Percentiles rank a stretch among this genome's conserved stretches.
Conservation (phyloP, 2,113 vertebrate genomes). For the Lagopus muta region DNA sequence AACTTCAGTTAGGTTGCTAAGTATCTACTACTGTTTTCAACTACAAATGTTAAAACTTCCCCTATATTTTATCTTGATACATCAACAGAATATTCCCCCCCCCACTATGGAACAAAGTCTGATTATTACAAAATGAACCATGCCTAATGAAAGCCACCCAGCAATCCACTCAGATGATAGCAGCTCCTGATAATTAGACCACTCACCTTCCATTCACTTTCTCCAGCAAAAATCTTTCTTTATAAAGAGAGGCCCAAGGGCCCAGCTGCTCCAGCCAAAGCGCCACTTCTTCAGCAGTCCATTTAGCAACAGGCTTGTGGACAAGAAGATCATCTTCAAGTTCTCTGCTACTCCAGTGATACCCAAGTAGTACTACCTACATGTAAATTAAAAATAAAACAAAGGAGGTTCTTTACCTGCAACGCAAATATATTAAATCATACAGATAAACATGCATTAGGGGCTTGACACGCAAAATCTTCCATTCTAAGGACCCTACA, state of each 20-base stretch:
- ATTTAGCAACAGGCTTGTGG: conserved; percentile 88
- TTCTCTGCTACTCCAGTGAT: conserved; percentile 89
- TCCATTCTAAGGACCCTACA: neutral
- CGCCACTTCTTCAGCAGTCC: conserved; percentile 89
- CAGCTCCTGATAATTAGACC: neutral
- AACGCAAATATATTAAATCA: neutral
- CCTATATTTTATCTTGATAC: neutral
- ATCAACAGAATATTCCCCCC: neutral
- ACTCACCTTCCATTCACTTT: conserved; percentile 93
- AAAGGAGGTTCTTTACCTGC: neutral
- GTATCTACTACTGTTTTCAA: neutral
- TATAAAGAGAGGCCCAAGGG: conserved; percentile 90
- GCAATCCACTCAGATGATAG: rapidly evolving
- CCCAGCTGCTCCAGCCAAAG: conserved; percentile 92
- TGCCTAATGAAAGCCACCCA: neutral
- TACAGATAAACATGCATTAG: neutral
- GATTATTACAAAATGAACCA: neutral
- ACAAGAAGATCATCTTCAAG: conserved; percentile 86
- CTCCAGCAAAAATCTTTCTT: conserved; percentile 85
- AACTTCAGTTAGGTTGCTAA: neutral
- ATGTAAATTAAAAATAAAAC: neutral
- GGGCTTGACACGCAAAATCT: neutral
- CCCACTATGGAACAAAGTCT: neutral
- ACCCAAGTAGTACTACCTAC: conserved; percentile 90
- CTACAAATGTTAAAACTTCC: neutral